Base-by-base conservation (phyloP, 2,888 invertebrate species). In the Antitype chi region DNA sequence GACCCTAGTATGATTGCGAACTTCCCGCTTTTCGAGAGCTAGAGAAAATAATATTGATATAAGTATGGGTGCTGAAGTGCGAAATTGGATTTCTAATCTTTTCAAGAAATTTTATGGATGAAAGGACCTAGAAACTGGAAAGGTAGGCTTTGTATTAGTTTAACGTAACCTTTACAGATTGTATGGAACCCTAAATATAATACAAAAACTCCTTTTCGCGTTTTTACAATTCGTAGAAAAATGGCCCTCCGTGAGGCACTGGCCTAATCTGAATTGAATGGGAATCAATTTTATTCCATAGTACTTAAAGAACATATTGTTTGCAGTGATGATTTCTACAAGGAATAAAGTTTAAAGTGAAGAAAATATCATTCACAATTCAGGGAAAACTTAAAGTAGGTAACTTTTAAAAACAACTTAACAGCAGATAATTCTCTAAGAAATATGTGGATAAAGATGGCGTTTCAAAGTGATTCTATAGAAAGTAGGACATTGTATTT, bases 1-100 rank as follows among this genome's bases (percentile, higher is more conserved):
- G 69, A 70, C 57, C 67, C 70, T 86, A 87, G 84, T 87, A 72
- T 87, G 86, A 89, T 89, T 86, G 80, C 74, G 73, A 88, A 85
- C 79, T 84, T 78, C 38, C 64, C 66, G 67, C 83, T 72, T 78
- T 80, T 78, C 75, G 52, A 80, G 66, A 82, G 63, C 67, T 69
- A 49, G 25, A 71, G 71, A 60, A 80, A 78, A 77, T 79, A 77
- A 80, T 88, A 88, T 86, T 78, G 78, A 76, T 76, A 78, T 76
- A 80, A 74, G 70, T 74, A 78, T 38, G 52, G 74, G 43, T 70
- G 82, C 62, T 67, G 84, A 78, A 72, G 74, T 78, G 79, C 9
- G 70, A 82, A 84, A 85, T 84, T 82, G 74, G 74, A 74, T 85
- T 85, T 82, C 57, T 59, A 82, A 82, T 82, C 78, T 84, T 85